Conservation (phyloP, 2,113 vertebrate genomes). For the Barnardius zonarius region DNA sequence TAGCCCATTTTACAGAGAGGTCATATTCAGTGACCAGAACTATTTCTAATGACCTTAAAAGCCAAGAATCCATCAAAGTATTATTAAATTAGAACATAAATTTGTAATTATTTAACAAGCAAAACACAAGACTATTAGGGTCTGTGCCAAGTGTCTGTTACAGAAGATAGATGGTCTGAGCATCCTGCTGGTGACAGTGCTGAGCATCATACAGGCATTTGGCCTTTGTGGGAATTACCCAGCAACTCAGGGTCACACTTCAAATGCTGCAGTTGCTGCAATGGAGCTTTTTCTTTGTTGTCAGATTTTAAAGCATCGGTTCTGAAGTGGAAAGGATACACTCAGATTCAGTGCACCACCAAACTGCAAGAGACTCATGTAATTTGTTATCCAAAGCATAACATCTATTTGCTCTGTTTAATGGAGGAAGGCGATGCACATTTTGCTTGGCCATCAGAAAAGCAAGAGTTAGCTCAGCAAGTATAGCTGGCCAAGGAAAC, state of each 20-base stretch:
- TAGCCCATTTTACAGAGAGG: not conserved
- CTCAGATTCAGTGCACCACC: not conserved
- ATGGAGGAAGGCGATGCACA: not conserved
- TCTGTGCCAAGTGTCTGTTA: not conserved
- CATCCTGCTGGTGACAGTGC: not conserved
- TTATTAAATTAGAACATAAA: not conserved
- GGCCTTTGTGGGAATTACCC: not conserved
- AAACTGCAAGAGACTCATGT: not conserved
- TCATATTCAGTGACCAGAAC: not conserved
- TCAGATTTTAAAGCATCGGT: not conserved
- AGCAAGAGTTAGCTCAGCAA: not conserved
- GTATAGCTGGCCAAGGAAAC: not conserved
- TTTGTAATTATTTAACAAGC: constrained; percentile 2
- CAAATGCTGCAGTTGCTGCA: not conserved
- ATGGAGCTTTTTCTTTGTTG: not conserved
- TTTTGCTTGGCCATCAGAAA: not conserved
- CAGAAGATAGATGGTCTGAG: not conserved
- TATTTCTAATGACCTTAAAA: not conserved
- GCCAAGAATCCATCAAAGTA: not conserved
- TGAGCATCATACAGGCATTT: not conserved
- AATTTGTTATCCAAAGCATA: not conserved
- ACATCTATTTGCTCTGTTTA: not conserved
- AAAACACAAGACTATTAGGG: not conserved
- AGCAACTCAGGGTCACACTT: not conserved
- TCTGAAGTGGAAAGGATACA: not conserved